Evolutionary conservation across 2,113 vertebrate genomes (phyloP), one percentile per base, ranked within the genome.

Genomic region (Uria aalge): DNA sequence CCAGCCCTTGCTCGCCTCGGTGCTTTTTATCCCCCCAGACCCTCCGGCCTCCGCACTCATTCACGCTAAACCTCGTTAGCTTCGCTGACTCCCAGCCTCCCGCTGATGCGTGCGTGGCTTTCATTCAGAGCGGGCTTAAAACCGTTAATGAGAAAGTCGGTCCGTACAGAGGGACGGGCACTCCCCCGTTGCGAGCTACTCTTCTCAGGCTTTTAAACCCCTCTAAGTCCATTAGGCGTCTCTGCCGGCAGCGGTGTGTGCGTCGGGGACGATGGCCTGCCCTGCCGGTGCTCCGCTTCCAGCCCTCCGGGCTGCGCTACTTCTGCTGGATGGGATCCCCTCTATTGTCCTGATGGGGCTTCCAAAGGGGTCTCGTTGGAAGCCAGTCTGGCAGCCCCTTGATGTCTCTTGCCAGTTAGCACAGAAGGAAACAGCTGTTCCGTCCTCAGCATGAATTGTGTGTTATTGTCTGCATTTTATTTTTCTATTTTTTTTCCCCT

Each of bases 221-320:
- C 41, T 56, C 62, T 57, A 78, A 92, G 77, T 66, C 90, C 92
- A 82, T 96, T 60, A 91, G 84, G 69, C 60, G 14, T 5, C 36
- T 72, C 21, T 50, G 85, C 60, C 78, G 20, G 55, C 68, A 41
- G 47, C 0, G 0, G 48, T 2, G 11, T 9, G n/a, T n/a, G 75
- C 32, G 38, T 15, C 12, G 5, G 7, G 22, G 56, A 12, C 2
- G 3, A 16, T 43, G 34, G 32, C 11, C 20, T 10, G 71, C 59
- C 47, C 40, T 24, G 27, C 80, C 9, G 36, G 22, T 68, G 55
- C 85, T 15, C n/a, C 30, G 53, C 56, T 75, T 50, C 45, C 60
- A 68, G 40, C 23, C 36, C 4, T 26, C 88, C 59, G 45, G 4
- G 24, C 4, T 6, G 6, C 0, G 9, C 88, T 10, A 27, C 0